Base-by-base conservation (phyloP, 2,888 invertebrate species). In the Nephrotoma flavescens region DNA sequence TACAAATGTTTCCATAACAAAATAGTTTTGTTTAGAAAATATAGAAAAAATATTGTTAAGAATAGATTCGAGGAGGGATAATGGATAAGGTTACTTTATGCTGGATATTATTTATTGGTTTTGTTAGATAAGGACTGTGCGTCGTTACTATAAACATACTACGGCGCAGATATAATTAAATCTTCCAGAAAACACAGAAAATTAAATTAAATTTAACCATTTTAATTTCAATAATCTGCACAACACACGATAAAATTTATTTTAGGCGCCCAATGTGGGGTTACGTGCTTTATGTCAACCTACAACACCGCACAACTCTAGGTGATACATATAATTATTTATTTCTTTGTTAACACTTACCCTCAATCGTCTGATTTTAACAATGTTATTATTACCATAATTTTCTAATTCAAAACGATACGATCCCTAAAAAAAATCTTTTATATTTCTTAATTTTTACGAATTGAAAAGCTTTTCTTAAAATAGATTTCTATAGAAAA, bases 381-480 rank as follows among this genome's bases (percentile, higher is more conserved):
- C 84, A 84, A 84, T 84, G 84, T 84, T 42, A 84, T 84, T 84
- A 84, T 84, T 84, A 84, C 84, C 84, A 84, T 84, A 84, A 84
- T 84, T 84, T 84, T 42, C 84, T 84, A 84, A 84, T 84, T 84
- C 84, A 84, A 84, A 84, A 84, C 84, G 84, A 84, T 84, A 84
- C 84, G 42, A 84, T 84, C 84, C 84, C 84, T 84, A n/a, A 84
- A 12, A 84, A 84, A 84, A 84, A 84, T 83, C 41, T 84, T n/a
- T 84, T 84, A 12, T 84, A 41, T 41, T 84, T 84, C n/a, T 84
- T 42, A 84, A 84, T 15, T 84, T 84, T 71, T 31, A 31, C 4
- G 19, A 31, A 31, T 19, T 71, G 71, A 71, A 71, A 9, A 71
- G 71, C 11, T 71, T 71, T 71, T 31, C 12, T 71, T 71, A 31